phyloP scores from a whole-genome alignment of 2,888 invertebrate species.

The Coenonympha arcania region DNA sequence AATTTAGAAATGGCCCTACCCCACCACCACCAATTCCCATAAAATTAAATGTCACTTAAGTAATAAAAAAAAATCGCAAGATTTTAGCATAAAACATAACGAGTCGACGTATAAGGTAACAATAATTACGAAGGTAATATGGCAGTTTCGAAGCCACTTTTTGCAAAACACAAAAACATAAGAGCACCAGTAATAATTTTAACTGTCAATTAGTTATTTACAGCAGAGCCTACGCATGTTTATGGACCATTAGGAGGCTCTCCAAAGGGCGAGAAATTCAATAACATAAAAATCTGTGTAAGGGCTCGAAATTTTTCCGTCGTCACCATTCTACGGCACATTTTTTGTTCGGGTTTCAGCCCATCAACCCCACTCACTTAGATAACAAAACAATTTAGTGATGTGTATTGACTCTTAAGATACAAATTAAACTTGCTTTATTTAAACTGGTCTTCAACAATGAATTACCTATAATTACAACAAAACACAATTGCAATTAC shows the following conservation, averaged over 20 bases:
- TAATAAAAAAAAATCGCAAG: neutral
- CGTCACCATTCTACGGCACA: constrained; percentile 53
- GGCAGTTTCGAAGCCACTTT: neutral
- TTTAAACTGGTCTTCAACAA: too few species aligned
- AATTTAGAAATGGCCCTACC: too few species aligned
- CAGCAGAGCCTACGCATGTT: constrained; percentile 46
- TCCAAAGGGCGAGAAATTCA: constrained; percentile 56
- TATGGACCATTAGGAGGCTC: constrained; percentile 51
- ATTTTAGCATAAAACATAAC: neutral
- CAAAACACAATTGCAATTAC: too few species aligned
- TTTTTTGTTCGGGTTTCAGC: constrained; percentile 52
- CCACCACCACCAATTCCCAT: too few species aligned
- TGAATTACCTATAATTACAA: too few species aligned
- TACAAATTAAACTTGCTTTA: neutral
- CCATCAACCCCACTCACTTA: constrained; percentile 63
- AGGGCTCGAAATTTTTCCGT: constrained; percentile 55
- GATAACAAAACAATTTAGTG: constrained; percentile 40
- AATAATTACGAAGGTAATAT: constrained; percentile 3
- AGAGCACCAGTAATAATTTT: constrained; percentile 41
- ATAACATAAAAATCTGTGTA: constrained; percentile 56
- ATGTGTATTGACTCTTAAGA: constrained; percentile 24
- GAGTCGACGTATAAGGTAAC: neutral
- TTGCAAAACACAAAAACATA: constrained; percentile 32
- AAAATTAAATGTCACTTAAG: neutral
- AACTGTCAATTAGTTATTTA: constrained; percentile 52